These are phyloP conservation scores for Melanotaenia parkinsoni DNA, from an alignment of 2,797 vertebrate species.

Conservation along the genomic window DNA sequence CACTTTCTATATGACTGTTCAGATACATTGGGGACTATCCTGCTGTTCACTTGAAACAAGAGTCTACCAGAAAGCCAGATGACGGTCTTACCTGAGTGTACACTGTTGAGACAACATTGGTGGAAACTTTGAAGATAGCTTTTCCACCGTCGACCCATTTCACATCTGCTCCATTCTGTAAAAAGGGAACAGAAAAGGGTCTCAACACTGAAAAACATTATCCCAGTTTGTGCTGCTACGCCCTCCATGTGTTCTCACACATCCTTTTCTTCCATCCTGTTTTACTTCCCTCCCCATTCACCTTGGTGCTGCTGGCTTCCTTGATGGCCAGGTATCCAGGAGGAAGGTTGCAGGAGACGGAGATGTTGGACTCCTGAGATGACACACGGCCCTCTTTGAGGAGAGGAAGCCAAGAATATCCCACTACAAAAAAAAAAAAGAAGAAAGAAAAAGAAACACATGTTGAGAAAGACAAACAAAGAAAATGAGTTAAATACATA, in stretches of 20 bases:
- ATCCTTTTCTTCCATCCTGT: background rate
- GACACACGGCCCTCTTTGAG: conserved; percentile 90
- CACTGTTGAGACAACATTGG: conserved; percentile 93
- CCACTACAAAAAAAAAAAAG: conserved; percentile 80
- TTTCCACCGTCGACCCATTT: conserved; percentile 98
- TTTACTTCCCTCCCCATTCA: conserved; percentile 50
- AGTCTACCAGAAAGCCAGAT: conserved; percentile 7
- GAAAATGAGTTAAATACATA: background rate
- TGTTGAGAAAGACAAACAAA: background rate
- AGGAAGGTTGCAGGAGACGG: conserved; percentile 90
- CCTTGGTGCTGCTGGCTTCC: conserved; percentile 90
- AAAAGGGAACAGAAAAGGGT: conserved; percentile 40
- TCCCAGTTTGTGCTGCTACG: background rate
- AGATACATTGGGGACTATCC: background rate
- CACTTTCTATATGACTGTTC: background rate
- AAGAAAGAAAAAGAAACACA: background rate
- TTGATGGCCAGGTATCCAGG: conserved; percentile 90
- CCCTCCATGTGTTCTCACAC: background rate
- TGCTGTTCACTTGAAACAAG: background rate
- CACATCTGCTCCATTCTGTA: conserved; percentile 86
- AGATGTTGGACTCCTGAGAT: conserved; percentile 92
- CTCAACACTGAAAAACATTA: background rate
- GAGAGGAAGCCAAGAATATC: conserved; percentile 95
- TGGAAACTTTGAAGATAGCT: conserved; percentile 92
- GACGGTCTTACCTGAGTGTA: conserved; percentile 91